Evolutionary conservation across 2,888 invertebrate genomes (phyloP).

Genomic region (Octodonta nipae): DNA sequence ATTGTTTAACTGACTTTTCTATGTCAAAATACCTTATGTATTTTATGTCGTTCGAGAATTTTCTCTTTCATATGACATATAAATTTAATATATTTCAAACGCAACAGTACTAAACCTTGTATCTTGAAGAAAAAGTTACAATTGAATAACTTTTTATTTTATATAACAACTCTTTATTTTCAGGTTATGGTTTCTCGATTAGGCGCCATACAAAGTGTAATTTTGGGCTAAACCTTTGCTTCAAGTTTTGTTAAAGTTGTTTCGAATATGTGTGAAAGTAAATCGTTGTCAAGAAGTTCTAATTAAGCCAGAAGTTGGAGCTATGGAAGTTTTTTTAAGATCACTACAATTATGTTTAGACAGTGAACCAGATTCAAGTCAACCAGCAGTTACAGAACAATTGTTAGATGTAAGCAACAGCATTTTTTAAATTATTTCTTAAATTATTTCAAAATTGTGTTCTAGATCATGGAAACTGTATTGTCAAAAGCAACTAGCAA

Average conservation of each 20-base stretch:
- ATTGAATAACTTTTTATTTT: neutral
- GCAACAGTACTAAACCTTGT: no score
- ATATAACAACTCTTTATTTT: conserved; percentile 9
- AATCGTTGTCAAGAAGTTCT: conserved; percentile 78
- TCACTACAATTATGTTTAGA: conserved; percentile 65
- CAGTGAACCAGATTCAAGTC: conserved; percentile 53
- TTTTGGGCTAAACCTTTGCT: conserved; percentile 76
- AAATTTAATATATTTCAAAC: no score
- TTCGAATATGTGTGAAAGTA: conserved; percentile 81
- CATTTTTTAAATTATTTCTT: no score
- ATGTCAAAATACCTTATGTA: no score
- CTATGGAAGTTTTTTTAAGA: conserved; percentile 70
- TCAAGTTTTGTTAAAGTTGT: conserved; percentile 78
- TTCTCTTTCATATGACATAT: no score
- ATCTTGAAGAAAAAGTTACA: conserved; percentile 2
- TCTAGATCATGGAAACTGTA: conserved; percentile 83
- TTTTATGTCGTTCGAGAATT: no score
- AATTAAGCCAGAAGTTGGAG: conserved; percentile 70
- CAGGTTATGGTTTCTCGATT: conserved; percentile 75
- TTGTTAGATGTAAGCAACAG: conserved; percentile 55
- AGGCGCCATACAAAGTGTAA: conserved; percentile 71
- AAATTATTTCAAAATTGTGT: neutral
- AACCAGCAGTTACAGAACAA: conserved; percentile 76
- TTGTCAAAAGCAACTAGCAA: conserved; percentile 82
- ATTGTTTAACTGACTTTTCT: no score